These are phyloP conservation scores for Tragelaphus imberbis DNA, from an alignment of 2,113 vertebrate genomes.

Conservation along the genomic window DNA sequence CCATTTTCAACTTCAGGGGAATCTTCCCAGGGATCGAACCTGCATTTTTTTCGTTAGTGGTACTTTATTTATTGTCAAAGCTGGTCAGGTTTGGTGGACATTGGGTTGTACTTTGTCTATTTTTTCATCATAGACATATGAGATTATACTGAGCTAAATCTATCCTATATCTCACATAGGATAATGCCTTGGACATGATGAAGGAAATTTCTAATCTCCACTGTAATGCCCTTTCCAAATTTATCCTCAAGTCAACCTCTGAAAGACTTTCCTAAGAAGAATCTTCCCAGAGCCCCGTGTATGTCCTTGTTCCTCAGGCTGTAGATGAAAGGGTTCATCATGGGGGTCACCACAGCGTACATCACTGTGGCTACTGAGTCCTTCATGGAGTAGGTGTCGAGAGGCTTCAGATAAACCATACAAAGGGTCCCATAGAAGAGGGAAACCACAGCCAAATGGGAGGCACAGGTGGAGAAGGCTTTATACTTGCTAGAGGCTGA, in stretches of 20 bases:
- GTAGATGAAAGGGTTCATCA: constrained; percentile 73
- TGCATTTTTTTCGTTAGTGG: background rate
- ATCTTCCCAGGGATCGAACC: background rate
- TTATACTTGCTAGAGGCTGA: constrained; percentile 52
- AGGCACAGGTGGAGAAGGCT: constrained; percentile 66
- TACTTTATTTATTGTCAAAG: background rate
- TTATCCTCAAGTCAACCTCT: background rate
- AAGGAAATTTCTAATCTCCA: background rate
- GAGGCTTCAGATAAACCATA: constrained; percentile 61
- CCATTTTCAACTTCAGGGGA: background rate
- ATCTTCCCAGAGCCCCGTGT: constrained; percentile 33
- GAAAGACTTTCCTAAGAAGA: background rate
- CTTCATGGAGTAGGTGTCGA: constrained; percentile 59
- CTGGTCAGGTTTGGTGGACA: background rate
- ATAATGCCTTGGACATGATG: background rate
- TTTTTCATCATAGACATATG: background rate
- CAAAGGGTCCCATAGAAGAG: constrained; percentile 67
- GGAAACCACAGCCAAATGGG: constrained; percentile 57
- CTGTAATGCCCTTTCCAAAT: background rate
- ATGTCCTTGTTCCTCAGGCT: constrained; percentile 68
- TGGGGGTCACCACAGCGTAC: background rate
- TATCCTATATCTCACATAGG: background rate
- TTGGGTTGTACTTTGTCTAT: background rate
- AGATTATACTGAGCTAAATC: background rate
- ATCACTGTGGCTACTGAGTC: constrained; percentile 7